phyloP scores from a whole-genome alignment of 2,113 vertebrate species.

The Protobothrops flavoviridis region DNA sequence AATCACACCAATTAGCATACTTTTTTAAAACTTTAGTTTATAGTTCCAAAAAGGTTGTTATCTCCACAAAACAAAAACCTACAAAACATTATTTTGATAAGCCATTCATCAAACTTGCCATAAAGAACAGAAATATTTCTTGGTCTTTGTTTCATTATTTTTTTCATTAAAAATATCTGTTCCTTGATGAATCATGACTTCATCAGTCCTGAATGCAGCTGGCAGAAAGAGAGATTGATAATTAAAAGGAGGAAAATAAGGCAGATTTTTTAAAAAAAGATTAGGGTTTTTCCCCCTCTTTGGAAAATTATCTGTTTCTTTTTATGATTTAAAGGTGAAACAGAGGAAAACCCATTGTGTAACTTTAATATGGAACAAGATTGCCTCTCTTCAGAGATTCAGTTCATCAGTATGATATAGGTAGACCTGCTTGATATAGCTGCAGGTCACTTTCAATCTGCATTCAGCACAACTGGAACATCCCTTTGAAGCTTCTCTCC shows the following conservation, averaged over 20 bases:
- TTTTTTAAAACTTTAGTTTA: slow-evolving; percentile 42
- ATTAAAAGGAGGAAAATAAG: slow-evolving; percentile 38
- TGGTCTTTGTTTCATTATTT: slow-evolving; percentile 49
- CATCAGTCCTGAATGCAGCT: slow-evolving; percentile 42
- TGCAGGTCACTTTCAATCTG: slow-evolving; percentile 22
- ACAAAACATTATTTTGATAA: slow-evolving; percentile 33
- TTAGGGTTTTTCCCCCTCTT: slow-evolving; percentile 12
- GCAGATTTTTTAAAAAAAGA: slow-evolving; percentile 20
- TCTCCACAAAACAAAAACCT: not conserved
- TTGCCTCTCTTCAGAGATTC: slow-evolving; percentile 63
- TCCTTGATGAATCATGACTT: slow-evolving; percentile 26
- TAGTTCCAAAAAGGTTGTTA: slow-evolving; percentile 38
- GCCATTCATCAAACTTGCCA: slow-evolving; percentile 12
- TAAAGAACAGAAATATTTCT: not conserved
- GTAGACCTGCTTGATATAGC: slow-evolving; percentile 47
- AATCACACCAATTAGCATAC: slow-evolving; percentile 19
- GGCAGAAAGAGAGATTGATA: slow-evolving; percentile 31
- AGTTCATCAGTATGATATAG: slow-evolving; percentile 39
- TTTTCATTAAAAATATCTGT: slow-evolving; percentile 52
- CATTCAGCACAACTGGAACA: slow-evolving; percentile 24
- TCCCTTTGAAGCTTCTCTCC: slow-evolving; percentile 25
- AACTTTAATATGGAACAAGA: slow-evolving; percentile 64
- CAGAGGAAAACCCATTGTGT: slow-evolving; percentile 39
- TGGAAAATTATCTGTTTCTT: slow-evolving; percentile 41
- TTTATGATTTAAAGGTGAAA: slow-evolving; percentile 21